These are phyloP conservation scores for Monomorium pharaonis DNA, from an alignment of 1,140 invertebrate species.

Conservation along the genomic window DNA sequence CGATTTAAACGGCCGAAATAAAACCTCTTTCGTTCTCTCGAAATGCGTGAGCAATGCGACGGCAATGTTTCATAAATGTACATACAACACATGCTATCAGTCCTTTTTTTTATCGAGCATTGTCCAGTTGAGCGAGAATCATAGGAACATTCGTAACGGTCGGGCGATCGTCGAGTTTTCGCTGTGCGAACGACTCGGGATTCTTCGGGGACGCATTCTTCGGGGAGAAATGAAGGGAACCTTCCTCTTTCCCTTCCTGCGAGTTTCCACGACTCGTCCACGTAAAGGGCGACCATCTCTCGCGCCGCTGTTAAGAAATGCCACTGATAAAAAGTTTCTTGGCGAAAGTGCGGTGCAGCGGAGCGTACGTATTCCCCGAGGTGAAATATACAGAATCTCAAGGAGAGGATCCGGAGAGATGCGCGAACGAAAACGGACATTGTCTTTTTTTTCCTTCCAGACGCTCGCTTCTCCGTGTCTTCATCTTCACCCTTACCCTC, in stretches of 20 bases:
- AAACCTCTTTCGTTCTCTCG: neutral
- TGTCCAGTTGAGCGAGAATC: neutral
- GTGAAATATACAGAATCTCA: constrained; percentile 44
- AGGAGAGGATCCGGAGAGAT: neutral
- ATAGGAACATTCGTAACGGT: constrained; percentile 25
- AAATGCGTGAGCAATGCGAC: neutral
- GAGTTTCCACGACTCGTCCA: neutral
- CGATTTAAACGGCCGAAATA: neutral
- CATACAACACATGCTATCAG: neutral
- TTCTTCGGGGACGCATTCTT: constrained; percentile 22
- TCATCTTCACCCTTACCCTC: neutral
- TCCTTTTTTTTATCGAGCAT: neutral
- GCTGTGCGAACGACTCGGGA: neutral
- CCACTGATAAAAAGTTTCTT: constrained; percentile 55
- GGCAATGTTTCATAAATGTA: constrained; percentile 10
- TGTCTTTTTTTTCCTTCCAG: constrained; percentile 29
- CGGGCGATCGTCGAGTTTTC: too few species aligned
- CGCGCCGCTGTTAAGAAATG: constrained; percentile 31
- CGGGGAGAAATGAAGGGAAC: constrained; percentile 33
- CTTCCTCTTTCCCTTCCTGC: too few species aligned
- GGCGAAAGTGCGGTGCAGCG: constrained; percentile 40
- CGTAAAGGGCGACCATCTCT: constrained; percentile 10
- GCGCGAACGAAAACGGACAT: neutral
- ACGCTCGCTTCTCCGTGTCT: constrained; percentile 25
- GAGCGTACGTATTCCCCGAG: constrained; percentile 38